phyloP scores from a whole-genome alignment of 2,113 vertebrate genomes.

The Romanogobio albipinnatus region DNA sequence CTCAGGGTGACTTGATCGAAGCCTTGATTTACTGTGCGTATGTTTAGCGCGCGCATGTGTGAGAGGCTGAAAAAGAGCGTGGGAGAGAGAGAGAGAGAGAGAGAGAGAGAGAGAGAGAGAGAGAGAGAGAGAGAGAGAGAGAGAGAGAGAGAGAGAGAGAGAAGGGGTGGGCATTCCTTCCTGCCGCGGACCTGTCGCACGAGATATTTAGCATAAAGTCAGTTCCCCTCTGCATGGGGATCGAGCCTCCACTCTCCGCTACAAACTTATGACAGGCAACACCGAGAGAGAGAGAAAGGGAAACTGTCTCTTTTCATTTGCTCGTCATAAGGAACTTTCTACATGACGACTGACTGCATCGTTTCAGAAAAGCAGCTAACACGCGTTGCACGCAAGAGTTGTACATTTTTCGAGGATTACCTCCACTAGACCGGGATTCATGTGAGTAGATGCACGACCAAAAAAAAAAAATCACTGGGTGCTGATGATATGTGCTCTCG shows the following conservation, averaged over 20 bases:
- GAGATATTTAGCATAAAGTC: constrained; percentile 77
- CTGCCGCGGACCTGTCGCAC: constrained; percentile 72
- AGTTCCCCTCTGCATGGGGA: constrained; percentile 67
- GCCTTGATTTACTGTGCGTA: background rate
- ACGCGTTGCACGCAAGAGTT: constrained; percentile 54
- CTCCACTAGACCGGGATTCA: constrained; percentile 71
- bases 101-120: constrained; percentile 46
- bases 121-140: constrained; percentile 48
- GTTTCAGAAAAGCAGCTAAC: constrained; percentile 66
- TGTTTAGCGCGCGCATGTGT: background rate
- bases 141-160: constrained; percentile 45
- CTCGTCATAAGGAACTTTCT: constrained; percentile 72
- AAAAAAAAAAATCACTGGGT: background rate
- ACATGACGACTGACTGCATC: constrained; percentile 76
- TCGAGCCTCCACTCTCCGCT: constrained; percentile 67
- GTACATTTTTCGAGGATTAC: constrained; percentile 76
- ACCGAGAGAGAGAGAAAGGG: constrained; percentile 22
- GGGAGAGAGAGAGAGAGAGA: constrained; percentile 3
- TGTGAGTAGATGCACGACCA: constrained; percentile 73
- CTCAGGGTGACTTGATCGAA: background rate
- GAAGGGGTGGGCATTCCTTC: constrained; percentile 70
- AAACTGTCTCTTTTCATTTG: constrained; percentile 57
- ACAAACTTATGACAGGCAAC: constrained; percentile 74
- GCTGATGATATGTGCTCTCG: background rate
- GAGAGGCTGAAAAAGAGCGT: background rate